Percentiles rank a stretch among this genome's conserved stretches.
Evolutionary conservation across 2,113 vertebrate genomes (phyloP).

Genomic region (Pomatostomus ruficeps): DNA sequence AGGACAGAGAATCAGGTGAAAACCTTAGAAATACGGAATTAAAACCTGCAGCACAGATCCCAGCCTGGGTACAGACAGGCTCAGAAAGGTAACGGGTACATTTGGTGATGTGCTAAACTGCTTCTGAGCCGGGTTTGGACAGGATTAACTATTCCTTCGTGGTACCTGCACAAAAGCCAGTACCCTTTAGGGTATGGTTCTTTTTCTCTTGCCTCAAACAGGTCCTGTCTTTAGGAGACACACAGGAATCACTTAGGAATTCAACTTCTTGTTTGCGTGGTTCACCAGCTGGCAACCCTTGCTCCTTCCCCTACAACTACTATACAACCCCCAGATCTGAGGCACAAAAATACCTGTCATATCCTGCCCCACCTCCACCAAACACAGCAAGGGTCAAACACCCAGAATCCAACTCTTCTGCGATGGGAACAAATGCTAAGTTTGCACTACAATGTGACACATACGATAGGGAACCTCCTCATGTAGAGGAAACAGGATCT

Average conservation of each 20-base stretch:
- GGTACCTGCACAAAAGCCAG: accelerated
- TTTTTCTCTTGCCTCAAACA: not conserved
- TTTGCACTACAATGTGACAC: accelerated
- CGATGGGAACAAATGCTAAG: not conserved
- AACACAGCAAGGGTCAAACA: not conserved
- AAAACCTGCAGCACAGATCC: not conserved
- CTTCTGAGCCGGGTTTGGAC: not conserved
- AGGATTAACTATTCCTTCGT: not conserved
- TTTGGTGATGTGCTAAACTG: not conserved
- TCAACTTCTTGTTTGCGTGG: not conserved
- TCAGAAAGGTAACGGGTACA: not conserved
- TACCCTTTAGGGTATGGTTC: not conserved
- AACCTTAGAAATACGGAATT: not conserved
- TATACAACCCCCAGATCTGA: not conserved
- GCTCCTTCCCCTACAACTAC: not conserved
- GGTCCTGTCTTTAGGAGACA: not conserved
- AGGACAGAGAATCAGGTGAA: not conserved
- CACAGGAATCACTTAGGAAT: not conserved
- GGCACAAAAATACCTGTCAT: not conserved
- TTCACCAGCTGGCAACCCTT: not conserved
- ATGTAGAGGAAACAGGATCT: not conserved
- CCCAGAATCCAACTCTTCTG: not conserved
- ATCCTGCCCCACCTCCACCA: not conserved
- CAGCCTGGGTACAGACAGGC: not conserved
- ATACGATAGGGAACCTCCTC: not conserved